Conservation (phyloP, 2,888 invertebrate species). For the Bimastos eiseni region DNA sequence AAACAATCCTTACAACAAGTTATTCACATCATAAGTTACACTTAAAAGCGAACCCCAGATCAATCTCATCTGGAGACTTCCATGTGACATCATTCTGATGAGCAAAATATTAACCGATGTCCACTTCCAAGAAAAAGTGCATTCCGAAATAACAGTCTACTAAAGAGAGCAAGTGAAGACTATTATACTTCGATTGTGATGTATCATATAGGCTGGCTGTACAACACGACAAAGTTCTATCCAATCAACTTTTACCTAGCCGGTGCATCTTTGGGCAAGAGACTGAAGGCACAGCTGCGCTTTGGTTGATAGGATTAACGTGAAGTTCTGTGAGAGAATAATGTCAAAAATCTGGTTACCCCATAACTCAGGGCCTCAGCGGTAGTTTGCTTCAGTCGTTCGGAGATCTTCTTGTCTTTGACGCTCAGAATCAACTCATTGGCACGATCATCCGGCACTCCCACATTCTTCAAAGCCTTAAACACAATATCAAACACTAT, state of each 20-base stretch:
- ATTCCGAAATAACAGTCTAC: not conserved
- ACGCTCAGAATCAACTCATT: slow-evolving; percentile 46
- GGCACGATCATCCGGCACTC: slow-evolving; percentile 49
- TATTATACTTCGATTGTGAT: too few species aligned
- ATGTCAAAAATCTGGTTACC: slow-evolving; percentile 43
- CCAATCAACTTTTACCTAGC: too few species aligned
- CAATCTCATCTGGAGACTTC: not conserved
- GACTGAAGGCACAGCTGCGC: too few species aligned
- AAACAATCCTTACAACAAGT: not conserved
- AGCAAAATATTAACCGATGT: not conserved
- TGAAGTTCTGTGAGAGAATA: not conserved
- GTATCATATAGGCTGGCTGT: too few species aligned
- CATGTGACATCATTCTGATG: not conserved
- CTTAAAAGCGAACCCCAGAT: not conserved
- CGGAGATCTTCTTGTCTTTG: slow-evolving; percentile 51
- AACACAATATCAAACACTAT: not conserved
- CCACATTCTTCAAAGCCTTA: slow-evolving; percentile 40
- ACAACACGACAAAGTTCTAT: too few species aligned
- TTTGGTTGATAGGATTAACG: not conserved
- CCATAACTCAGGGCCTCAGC: slow-evolving; percentile 57
- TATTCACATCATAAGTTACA: not conserved
- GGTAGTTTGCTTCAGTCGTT: slow-evolving; percentile 53
- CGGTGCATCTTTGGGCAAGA: too few species aligned
- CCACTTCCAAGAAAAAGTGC: not conserved
- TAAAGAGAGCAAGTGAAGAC: too few species aligned